Evolutionary conservation across 2,113 vertebrate species (phyloP).

Genomic region (Poeciliopsis retropinna): DNA sequence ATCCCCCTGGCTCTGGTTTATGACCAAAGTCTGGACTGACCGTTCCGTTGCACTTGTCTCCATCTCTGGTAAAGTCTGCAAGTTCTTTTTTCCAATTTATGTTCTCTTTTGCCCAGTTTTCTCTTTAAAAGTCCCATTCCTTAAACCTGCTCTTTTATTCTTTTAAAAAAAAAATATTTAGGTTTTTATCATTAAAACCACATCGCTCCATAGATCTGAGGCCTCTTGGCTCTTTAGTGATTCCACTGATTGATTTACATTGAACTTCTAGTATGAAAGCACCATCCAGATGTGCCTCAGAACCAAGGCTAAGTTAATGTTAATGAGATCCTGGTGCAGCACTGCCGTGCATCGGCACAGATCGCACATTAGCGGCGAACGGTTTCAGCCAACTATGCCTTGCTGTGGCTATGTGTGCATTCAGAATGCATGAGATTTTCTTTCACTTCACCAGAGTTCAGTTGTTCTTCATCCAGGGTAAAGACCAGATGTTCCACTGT

Average conservation of each 20-base stretch:
- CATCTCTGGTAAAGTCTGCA: conserved; percentile 69
- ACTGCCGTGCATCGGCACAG: conserved; percentile 54
- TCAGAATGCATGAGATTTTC: conserved; percentile 71
- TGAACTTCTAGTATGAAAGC: conserved; percentile 56
- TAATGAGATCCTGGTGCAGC: conserved; percentile 70
- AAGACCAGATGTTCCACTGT: conserved; percentile 81
- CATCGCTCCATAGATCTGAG: conserved; percentile 19
- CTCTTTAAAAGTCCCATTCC: conserved; percentile 30
- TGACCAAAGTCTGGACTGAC: conserved; percentile 61
- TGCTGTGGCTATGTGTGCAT: conserved; percentile 69
- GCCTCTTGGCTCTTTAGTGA: conserved; percentile 34
- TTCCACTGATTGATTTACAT: conserved; percentile 65
- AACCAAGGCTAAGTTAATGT: conserved; percentile 42
- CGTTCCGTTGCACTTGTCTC: conserved; percentile 67
- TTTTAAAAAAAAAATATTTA: conserved; percentile 3
- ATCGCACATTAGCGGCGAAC: conserved; percentile 76
- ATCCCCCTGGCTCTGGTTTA: conserved; percentile 70
- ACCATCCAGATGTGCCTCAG: conserved; percentile 62
- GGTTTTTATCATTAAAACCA: conserved; percentile 43
- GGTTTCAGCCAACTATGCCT: conserved; percentile 71
- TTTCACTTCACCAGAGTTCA: conserved; percentile 67
- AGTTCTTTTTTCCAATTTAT: conserved; percentile 60
- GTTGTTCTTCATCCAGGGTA: conserved; percentile 70
- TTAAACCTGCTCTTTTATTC: conserved; percentile 38
- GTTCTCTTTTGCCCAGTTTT: conserved; percentile 51